Evolutionary conservation across 2,888 invertebrate genomes (phyloP).

Genomic region (Caradrina kadenii): DNA sequence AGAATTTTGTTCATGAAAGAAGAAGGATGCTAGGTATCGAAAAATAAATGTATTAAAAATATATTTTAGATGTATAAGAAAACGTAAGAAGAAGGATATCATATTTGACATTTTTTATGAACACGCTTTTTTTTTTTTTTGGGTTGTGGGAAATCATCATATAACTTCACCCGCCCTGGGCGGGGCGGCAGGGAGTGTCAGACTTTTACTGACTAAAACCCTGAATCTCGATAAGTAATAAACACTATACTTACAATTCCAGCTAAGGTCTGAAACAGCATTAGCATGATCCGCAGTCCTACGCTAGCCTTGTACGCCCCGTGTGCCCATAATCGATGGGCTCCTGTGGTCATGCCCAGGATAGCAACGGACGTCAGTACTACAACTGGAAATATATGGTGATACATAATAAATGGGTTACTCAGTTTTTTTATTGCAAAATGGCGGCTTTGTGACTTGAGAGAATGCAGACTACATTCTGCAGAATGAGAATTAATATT

Average conservation of each 20-base stretch:
- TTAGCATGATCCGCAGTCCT: conserved; percentile 93
- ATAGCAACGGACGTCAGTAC: conserved; percentile 91
- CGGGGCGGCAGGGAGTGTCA: no score
- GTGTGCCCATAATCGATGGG: conserved; percentile 98
- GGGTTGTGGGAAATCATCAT: no score
- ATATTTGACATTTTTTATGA: no score
- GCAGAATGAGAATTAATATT: no score
- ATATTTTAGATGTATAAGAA: no score
- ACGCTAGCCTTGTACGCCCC: conserved; percentile 94
- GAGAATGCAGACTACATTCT: neutral
- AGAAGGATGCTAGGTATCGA: no score
- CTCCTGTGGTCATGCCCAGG: conserved; percentile 96
- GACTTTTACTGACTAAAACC: no score
- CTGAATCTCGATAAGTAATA: neutral
- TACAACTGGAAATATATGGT: conserved; percentile 89
- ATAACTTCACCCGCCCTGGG: no score
- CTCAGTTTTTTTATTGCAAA: neutral
- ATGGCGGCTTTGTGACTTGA: neutral
- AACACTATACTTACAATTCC: conserved; percentile 93
- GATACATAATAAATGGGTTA: neutral
- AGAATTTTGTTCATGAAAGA: no score
- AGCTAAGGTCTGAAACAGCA: conserved; percentile 95
- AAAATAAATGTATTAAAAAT: no score
- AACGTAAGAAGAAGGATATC: no score
- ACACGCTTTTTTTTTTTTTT: no score